These are phyloP conservation scores for Phrynosoma platyrhinos DNA, from an alignment of 2,113 vertebrate species.

Conservation along the genomic window DNA sequence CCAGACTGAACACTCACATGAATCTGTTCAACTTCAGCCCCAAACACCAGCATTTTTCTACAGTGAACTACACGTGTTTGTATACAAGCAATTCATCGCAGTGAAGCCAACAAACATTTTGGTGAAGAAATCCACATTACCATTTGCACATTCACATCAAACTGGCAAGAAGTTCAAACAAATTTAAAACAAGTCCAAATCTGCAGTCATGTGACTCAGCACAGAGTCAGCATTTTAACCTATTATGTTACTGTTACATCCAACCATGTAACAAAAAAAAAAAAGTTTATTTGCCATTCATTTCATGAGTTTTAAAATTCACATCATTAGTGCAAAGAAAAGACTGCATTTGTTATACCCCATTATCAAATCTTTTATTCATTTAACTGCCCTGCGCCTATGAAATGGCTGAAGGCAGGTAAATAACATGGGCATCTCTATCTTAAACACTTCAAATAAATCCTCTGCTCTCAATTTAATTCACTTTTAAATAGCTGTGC, in stretches of 20 bases:
- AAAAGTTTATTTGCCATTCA: background rate
- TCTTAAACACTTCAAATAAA: background rate
- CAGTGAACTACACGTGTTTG: background rate
- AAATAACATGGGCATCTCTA: too few relatives aligned
- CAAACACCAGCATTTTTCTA: background rate
- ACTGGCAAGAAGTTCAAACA: background rate
- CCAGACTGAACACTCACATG: background rate
- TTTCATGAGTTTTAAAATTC: background rate
- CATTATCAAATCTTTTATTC: background rate
- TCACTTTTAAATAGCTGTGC: background rate
- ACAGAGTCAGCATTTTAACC: background rate
- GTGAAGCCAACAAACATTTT: background rate
- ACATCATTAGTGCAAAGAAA: background rate
- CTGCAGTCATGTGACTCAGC: background rate
- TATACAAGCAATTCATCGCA: background rate
- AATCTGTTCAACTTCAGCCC: background rate
- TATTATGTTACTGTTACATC: background rate
- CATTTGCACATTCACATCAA: background rate
- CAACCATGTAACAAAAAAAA: background rate
- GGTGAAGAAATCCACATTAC: background rate
- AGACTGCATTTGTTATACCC: background rate
- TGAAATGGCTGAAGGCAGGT: background rate
- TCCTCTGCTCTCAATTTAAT: background rate
- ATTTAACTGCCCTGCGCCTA: background rate
- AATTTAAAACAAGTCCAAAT: constrained; percentile 5